phyloP scores from a whole-genome alignment of 2,797 vertebrate genomes.

The Enoplosus armatus region DNA sequence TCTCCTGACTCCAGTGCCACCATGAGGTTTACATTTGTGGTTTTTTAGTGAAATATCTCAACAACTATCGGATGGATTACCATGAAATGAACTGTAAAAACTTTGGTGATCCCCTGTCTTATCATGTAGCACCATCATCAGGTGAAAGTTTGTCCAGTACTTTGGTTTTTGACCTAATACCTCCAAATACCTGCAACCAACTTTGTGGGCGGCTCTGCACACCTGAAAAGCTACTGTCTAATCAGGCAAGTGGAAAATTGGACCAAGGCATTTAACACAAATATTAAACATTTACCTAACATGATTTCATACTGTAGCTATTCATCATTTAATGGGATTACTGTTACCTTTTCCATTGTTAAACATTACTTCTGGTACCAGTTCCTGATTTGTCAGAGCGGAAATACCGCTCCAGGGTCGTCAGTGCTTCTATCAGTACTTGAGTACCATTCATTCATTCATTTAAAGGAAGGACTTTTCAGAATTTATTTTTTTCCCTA shows the following conservation, averaged over 20 bases:
- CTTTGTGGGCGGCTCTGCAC: no score
- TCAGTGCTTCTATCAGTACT: background rate
- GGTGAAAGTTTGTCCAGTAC: no score
- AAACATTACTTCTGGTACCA: background rate
- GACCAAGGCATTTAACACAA: background rate
- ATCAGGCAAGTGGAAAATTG: no score
- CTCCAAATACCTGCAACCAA: no score
- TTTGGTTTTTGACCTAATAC: no score
- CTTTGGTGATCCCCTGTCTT: no score
- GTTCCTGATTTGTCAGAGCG: background rate
- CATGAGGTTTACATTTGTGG: background rate
- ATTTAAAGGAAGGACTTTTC: background rate
- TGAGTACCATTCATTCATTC: conserved; percentile 1
- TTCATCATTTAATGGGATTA: background rate
- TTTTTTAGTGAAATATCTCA: no score
- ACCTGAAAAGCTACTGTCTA: no score
- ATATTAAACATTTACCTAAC: background rate
- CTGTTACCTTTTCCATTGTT: background rate
- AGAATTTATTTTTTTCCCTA: background rate
- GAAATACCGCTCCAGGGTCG: background rate
- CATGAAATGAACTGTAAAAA: no score
- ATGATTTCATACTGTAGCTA: background rate
- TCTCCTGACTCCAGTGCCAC: no score
- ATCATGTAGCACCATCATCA: no score
- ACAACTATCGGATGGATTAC: no score